Base-by-base conservation (phyloP, 2,888 invertebrate species). In the Caenorhabditis sp. region DNA sequence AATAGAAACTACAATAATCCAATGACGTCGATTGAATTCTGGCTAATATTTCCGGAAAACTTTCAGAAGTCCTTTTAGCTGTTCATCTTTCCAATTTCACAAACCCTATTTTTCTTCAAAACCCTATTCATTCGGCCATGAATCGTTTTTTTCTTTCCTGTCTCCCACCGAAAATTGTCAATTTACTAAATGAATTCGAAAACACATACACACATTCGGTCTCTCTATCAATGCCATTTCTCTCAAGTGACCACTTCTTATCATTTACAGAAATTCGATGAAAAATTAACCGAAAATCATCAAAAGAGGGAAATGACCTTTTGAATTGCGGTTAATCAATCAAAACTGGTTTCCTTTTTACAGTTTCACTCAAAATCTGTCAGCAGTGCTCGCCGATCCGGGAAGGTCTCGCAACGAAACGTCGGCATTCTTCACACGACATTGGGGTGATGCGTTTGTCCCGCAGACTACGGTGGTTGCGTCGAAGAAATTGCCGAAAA, bases 371-470 rank as follows among this genome's bases (percentile, higher is more conserved):
- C 85, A 86, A 65, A 86, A 85, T 62, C 74, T 87, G 36, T 83
- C 87, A 17, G 82, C 85, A 0, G 87, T 86, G 7, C 76, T 87
- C 1, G 68, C 83, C 7, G 87, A 85, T 71, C 85, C 87, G 54
- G 59, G 93, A 76, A 88, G 89, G 36, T 85, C 88, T 38, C 92
- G 93, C 87, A 93, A 95, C 79, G 97, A 95, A 89, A 93, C 94
- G 88, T 91, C 91, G 77, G 91, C 95, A 89, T 95, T 99, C 87
- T 95, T 99, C 87, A 95, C 95, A 0, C 95, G 94, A 89, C 95
- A 95, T 74, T 99, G 97, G 97, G 97, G 99, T 56, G 96, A 96
- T 85, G 91, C 92, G 70, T 99, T 99, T 89, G 92, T 95, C 23
- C 95, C 95, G 76, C 92, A 70, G 12, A 60, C 91, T 27, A 91